Evolutionary conservation across 1,140 invertebrate genomes (phyloP).

Genomic region (Drosophila insularis): DNA sequence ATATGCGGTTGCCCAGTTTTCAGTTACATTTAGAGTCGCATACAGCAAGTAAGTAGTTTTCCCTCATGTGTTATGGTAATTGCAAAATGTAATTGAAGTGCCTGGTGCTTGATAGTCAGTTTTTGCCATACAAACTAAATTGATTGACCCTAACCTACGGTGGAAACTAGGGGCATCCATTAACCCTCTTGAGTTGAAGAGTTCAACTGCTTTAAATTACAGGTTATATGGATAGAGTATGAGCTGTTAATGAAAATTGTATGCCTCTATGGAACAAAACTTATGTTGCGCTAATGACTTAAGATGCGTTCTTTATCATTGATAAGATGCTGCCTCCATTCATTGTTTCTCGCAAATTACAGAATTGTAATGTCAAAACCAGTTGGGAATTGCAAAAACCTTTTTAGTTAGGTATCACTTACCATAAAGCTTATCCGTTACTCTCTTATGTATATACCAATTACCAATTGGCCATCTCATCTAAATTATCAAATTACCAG

Average conservation of each 20-base stretch:
- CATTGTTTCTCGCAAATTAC: too few relatives aligned
- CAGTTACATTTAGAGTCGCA: slow-evolving; percentile 2
- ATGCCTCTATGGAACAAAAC: too few relatives aligned
- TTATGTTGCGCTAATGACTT: too few relatives aligned
- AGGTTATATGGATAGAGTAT: not conserved
- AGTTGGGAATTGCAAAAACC: not conserved
- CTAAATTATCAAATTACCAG: slow-evolving; percentile 43
- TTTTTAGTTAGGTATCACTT: not conserved
- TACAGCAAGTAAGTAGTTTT: not conserved
- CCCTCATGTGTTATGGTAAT: slow-evolving; percentile 25
- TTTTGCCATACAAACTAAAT: slow-evolving; percentile 14
- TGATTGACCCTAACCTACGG: slow-evolving; percentile 1
- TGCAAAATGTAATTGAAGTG: slow-evolving; percentile 55
- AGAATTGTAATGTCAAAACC: not conserved
- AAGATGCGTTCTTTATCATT: too few relatives aligned
- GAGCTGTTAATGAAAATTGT: too few relatives aligned
- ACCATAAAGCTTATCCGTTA: not conserved
- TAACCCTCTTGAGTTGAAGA: not conserved
- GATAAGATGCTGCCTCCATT: too few relatives aligned
- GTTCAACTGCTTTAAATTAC: not conserved
- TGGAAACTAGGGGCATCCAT: not conserved
- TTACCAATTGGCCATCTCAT: slow-evolving; percentile 14
- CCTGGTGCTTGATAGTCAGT: slow-evolving; percentile 33
- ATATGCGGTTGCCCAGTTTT: slow-evolving; percentile 20
- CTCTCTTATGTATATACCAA: not conserved